Base-by-base conservation (phyloP, 23 tunicate species). In the Styela plicata region DNA sequence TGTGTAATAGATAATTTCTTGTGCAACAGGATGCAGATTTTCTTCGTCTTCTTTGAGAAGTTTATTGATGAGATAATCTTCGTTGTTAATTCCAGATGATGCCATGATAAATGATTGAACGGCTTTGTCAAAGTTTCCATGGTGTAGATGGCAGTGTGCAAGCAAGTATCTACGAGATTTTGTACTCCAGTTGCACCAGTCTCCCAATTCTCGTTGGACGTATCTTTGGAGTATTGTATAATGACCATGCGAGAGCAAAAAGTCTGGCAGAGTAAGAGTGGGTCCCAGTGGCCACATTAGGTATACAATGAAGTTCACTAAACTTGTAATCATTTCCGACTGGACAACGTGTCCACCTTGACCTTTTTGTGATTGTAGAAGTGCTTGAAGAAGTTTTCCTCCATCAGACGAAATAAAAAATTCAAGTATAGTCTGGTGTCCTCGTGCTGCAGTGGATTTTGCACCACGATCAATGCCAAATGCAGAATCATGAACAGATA, bases 221-320 rank as follows among this genome's bases (percentile, higher is more conserved):
- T 89, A 89, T 52, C 74, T 83, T 20, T 80, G 85, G 70, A 89
- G 71, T 3, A 78, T 63, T 5, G 85, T 63, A 63, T 70, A 85
- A 44, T 89, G 94, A 2, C 82, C 84, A n/a, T 85, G 88, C 62
- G 84, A 63, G 10, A 89, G 83, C 73, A 89, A 70, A 52, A 89
- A 89, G 33, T 89, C 88, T 0, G 85, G 88, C 44, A 89, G 79
- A 0, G 94, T 77, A 62, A 89, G 69, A 0, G 94, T 84, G 2
- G 94, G 94, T 20, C 94, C 94, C 24, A 70, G 65, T n/a, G 94
- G 94, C 94, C 94, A 88, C 93, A 88, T 63, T 17, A 88, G 87
- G 37, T 88, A 86, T 0, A 88, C 87, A 29, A 88, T 32, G 36
- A 86, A 71, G 3, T 82, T 74, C 1, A 78, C 86, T 7, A 79